phyloP scores from a whole-genome alignment of 2,888 invertebrate species.

The Trissolcus japonicus region DNA sequence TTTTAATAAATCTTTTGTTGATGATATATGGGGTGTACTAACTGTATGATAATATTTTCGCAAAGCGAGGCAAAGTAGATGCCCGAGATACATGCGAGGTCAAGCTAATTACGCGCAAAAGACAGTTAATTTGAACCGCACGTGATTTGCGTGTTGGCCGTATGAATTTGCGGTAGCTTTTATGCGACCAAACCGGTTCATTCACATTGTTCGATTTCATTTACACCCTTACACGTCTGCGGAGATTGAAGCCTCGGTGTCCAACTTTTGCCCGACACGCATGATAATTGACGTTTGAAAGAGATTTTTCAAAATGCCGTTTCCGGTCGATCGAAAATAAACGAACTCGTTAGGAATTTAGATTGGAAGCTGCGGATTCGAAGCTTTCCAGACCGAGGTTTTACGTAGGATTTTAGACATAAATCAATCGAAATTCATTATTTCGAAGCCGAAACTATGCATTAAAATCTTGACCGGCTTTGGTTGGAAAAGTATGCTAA shows the following conservation, averaged over 20 bases:
- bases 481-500: too few relatives aligned
- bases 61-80: slow-evolving; percentile 3
- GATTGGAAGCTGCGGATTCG: neutral
- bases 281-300: slow-evolving; percentile 32
- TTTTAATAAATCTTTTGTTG: too few relatives aligned
- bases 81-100: slow-evolving; percentile 52
- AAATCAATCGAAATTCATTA: slow-evolving; percentile 1
- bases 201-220: slow-evolving; percentile 37
- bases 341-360: neutral
- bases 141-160: slow-evolving; percentile 57
- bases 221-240: slow-evolving; percentile 5
- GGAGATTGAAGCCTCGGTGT: slow-evolving; percentile 11
- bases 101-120: slow-evolving; percentile 54
- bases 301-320: slow-evolving; percentile 8
- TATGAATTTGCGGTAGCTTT: slow-evolving; percentile 57
- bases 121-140: slow-evolving; percentile 50
- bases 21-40: neutral
- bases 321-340: slow-evolving; percentile 21
- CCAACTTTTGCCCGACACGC: slow-evolving; percentile 17
- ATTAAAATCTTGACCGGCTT: too few relatives aligned
- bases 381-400: too few relatives aligned
- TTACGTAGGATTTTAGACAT: neutral
- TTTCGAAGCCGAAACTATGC: too few relatives aligned
- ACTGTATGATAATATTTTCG: neutral
- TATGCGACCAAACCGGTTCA: slow-evolving; percentile 51